Evolutionary conservation across 2,888 invertebrate species (phyloP).

Genomic region (Diadegma fenestrale): DNA sequence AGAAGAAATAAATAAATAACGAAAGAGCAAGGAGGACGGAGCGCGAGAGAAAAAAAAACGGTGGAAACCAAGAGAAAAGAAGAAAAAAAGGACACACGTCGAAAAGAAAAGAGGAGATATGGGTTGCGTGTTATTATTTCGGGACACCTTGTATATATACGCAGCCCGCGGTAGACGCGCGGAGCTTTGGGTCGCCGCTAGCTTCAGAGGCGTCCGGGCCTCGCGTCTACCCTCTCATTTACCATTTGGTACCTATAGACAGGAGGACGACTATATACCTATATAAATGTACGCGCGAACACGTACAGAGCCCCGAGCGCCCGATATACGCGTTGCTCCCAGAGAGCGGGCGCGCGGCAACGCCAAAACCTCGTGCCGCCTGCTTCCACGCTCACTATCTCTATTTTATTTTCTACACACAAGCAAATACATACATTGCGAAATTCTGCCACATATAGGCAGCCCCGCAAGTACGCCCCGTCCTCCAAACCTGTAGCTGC

Average conservation of each 20-base stretch:
- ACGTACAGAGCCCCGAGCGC: slow-evolving; percentile 72
- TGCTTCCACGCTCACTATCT: slow-evolving; percentile 14
- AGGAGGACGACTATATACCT: slow-evolving; percentile 72
- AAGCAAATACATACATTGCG: background rate
- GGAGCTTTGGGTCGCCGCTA: slow-evolving; percentile 85
- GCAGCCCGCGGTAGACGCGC: slow-evolving; percentile 83
- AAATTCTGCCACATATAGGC: too few relatives aligned
- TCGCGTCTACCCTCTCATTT: slow-evolving; percentile 84
- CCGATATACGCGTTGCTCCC: slow-evolving; percentile 69
- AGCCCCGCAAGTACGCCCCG: too few relatives aligned
- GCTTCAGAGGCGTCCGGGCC: slow-evolving; percentile 83
- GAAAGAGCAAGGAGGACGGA: background rate
- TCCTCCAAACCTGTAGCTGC: too few relatives aligned
- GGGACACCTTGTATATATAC: slow-evolving; percentile 82
- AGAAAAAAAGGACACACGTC: slow-evolving; percentile 7
- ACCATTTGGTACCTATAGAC: slow-evolving; percentile 85
- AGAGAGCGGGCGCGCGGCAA: slow-evolving; percentile 51
- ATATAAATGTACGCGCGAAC: slow-evolving; percentile 72
- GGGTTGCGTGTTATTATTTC: slow-evolving; percentile 50
- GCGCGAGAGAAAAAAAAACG: background rate
- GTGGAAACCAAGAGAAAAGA: background rate
- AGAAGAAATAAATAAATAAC: slow-evolving; percentile 13
- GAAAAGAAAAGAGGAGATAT: slow-evolving; percentile 36
- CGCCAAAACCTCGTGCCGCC: slow-evolving; percentile 47
- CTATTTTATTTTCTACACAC: slow-evolving; percentile 23